Evolutionary conservation across 2,113 vertebrate species (phyloP).

Genomic region (Oncorhynchus mykiss): DNA sequence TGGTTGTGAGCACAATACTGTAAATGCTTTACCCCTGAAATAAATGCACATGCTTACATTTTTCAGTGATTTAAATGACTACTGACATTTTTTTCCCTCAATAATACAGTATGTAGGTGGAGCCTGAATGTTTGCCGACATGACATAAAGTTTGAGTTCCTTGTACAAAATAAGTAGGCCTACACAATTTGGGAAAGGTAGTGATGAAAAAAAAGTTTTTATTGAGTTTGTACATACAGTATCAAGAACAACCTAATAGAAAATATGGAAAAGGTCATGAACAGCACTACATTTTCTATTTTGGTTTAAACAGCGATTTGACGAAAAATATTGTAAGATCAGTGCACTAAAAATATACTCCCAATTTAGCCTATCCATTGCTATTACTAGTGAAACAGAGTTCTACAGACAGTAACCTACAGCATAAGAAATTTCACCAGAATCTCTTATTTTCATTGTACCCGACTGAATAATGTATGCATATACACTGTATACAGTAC

Average conservation of each 20-base stretch:
- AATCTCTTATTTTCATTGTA: too few species aligned
- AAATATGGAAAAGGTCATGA: neutral
- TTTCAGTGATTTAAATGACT: slow-evolving; percentile 5
- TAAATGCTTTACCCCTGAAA: slow-evolving; percentile 66
- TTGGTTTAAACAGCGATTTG: neutral
- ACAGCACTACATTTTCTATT: neutral
- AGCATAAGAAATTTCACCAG: too few species aligned
- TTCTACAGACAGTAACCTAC: neutral
- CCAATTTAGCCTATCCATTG: neutral
- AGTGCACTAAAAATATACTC: neutral
- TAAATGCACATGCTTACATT: slow-evolving; percentile 55
- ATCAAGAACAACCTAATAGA: neutral
- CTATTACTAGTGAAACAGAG: neutral
- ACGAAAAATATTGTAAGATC: neutral
- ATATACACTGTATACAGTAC: too few species aligned
- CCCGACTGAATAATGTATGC: too few species aligned
- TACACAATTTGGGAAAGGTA: neutral
- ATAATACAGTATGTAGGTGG: neutral
- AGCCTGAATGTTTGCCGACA: neutral
- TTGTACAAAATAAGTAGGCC: neutral
- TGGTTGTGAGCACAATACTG: slow-evolving; percentile 51
- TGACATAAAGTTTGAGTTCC: neutral
- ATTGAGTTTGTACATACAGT: neutral
- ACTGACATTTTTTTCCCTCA: neutral
- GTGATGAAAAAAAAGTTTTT: neutral